These are phyloP conservation scores for Uria aalge DNA, from an alignment of 2,113 vertebrate species.

Conservation along the genomic window DNA sequence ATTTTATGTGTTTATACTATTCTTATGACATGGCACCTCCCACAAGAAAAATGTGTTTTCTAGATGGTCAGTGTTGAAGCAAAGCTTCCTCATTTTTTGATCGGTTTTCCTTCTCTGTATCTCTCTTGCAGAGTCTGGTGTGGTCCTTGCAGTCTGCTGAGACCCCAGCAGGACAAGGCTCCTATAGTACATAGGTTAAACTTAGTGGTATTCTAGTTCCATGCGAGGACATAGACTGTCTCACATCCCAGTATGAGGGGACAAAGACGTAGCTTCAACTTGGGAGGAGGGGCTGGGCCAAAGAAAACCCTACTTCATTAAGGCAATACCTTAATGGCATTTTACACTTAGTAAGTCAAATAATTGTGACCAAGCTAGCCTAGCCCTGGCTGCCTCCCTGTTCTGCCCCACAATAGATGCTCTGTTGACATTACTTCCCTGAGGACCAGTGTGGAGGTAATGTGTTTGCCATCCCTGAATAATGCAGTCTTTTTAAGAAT, in stretches of 20 bases:
- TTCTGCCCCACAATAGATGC: neutral
- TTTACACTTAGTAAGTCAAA: neutral
- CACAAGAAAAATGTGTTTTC: neutral
- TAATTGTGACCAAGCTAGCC: neutral
- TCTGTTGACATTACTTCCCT: neutral
- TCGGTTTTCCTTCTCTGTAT: neutral
- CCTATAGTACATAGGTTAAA: neutral
- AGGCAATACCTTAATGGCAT: neutral
- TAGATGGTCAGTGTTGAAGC: neutral
- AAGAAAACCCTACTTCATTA: neutral
- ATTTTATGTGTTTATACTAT: neutral
- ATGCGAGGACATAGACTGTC: neutral
- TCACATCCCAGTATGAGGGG: neutral
- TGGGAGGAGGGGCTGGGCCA: neutral
- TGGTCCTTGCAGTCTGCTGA: neutral
- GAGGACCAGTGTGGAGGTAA: neutral
- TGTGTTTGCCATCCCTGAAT: neutral
- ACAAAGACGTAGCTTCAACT: neutral
- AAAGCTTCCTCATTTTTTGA: neutral
- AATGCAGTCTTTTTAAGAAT: neutral
- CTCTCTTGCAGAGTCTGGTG: neutral
- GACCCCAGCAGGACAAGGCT: neutral
- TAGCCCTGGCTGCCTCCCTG: neutral
- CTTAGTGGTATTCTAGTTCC: neutral
- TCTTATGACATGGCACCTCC: neutral